Conservation (phyloP, 1,140 invertebrate genomes). For the Leptinotarsa undecemlineata region DNA sequence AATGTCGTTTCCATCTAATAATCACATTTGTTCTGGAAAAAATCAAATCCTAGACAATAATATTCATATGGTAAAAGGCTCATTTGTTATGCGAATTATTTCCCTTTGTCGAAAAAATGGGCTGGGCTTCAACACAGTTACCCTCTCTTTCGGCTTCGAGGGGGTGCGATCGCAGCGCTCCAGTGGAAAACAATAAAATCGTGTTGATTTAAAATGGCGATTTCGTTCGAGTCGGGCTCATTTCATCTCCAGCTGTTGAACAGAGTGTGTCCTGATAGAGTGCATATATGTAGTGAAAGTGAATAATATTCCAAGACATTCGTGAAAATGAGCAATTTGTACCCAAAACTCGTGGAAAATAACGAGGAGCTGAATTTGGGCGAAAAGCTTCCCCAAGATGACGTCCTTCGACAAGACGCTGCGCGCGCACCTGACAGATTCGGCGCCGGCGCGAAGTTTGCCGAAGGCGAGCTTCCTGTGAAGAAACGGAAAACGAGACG, state of each 20-base stretch:
- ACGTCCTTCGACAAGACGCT: slow-evolving; percentile 44
- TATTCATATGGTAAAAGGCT: no score
- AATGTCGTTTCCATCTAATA: no score
- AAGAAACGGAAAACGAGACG: slow-evolving; percentile 63
- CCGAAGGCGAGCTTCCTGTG: slow-evolving; percentile 48
- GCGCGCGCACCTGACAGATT: slow-evolving; percentile 45
- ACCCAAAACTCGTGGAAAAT: slow-evolving; percentile 26
- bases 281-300: slow-evolving; percentile 28
- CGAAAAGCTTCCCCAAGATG: slow-evolving; percentile 42
- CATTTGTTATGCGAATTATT: neutral
- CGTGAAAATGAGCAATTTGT: slow-evolving; percentile 42
- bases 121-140: slow-evolving; percentile 2
- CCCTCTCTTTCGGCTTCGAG: neutral
- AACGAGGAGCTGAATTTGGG: slow-evolving; percentile 35
- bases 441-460: slow-evolving; percentile 40
- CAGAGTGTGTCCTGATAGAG: slow-evolving; percentile 44
- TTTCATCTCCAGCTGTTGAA: slow-evolving; percentile 38
- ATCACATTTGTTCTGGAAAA: no score
- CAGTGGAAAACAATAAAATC: slow-evolving; percentile 33
- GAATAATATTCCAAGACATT: slow-evolving; percentile 24
- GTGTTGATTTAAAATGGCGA: slow-evolving; percentile 50
- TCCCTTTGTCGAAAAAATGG: slow-evolving; percentile 1
- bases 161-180: slow-evolving; percentile 29
- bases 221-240: slow-evolving; percentile 48
- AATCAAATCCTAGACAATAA: no score